Conservation (phyloP, 2,888 invertebrate genomes). For the Orchesellides sinensis region DNA sequence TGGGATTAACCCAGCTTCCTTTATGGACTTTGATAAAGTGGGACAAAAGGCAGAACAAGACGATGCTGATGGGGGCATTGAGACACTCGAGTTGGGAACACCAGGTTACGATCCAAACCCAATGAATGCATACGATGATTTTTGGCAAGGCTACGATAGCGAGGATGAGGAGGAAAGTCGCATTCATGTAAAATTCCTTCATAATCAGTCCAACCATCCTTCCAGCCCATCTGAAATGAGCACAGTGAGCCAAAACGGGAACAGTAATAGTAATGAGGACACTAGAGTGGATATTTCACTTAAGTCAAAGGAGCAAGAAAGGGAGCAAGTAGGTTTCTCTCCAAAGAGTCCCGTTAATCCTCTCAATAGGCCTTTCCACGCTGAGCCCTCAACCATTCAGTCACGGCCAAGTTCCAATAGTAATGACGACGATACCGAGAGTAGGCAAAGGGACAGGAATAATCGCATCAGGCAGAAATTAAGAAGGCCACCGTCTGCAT, state of each 20-base stretch:
- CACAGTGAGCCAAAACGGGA: not conserved
- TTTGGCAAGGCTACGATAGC: slow-evolving; percentile 11
- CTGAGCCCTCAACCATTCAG: not conserved
- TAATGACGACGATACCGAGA: not conserved
- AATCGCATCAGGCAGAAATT: slow-evolving; percentile 38
- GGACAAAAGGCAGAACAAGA: not conserved
- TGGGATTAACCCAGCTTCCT: not conserved
- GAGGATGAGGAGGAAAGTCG: slow-evolving; percentile 44
- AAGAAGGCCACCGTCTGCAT: slow-evolving; percentile 39
- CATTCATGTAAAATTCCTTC: slow-evolving; percentile 24
- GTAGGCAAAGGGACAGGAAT: slow-evolving; percentile 29
- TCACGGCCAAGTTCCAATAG: slow-evolving; percentile 24
- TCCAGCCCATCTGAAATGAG: not conserved
- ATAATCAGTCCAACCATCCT: not conserved
- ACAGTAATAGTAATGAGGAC: slow-evolving; percentile 16
- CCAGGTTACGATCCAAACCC: slow-evolving; percentile 41
- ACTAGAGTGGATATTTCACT: not conserved
- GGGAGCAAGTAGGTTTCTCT: slow-evolving; percentile 11
- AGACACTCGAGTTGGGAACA: slow-evolving; percentile 28
- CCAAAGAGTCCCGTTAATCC: slow-evolving; percentile 45
- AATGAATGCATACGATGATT: not conserved
- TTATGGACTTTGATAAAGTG: too few relatives aligned
- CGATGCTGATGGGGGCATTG: not conserved
- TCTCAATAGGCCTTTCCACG: not conserved
- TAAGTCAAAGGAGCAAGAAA: not conserved